Evolutionary conservation across 2,797 vertebrate genomes (phyloP), one percentile per base, ranked within the genome.

Genomic region (Hemitrygon akajei): DNA sequence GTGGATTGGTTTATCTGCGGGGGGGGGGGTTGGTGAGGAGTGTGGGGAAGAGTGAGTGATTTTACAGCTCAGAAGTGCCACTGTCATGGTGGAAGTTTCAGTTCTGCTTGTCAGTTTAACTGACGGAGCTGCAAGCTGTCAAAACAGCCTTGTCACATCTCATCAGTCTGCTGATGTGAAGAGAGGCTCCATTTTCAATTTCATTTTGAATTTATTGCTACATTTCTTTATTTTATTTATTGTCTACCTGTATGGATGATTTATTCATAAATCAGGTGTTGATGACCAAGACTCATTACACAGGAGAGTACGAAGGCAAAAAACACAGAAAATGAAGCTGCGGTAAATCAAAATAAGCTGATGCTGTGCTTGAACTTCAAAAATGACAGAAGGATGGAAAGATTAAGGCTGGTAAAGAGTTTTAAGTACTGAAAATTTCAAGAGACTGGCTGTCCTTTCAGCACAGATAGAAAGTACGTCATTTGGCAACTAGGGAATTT

Each of bases 51-150:
- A 75, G 71, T 71, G 69, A 71, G 69, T 7, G 37, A 47, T 40
- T 71, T 71, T 56, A 93, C 71, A 76, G 69, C 27, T 73, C 71
- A 92, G 91, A 75, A 73, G 71, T 20, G 25, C 16, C 69, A 56
- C 27, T 93, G 71, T 93, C 30, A 27, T 58, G 40, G 27, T n/a
- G 47, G n/a, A 73, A 76, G 71, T 40, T 14, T 93, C 91, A 76
- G 91, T 75, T 92, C 37, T 92, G 40, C 58, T 75, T 56, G 34
- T 92, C 69, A 73, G 91, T 92, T 30, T 22, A 56, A 92, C 69
- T 92, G 91, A 75, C 40, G 73, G 91, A 47, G 37, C 40, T 75
- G 37, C 37, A 92, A 25, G n/a, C 11, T 89, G 86, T 89, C 63
- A 89, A 87, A 87, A 87, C 84, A 87, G 27, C 20, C 7, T 4